phyloP scores from a whole-genome alignment of 2,113 vertebrate genomes.

The Lycaon pictus region DNA sequence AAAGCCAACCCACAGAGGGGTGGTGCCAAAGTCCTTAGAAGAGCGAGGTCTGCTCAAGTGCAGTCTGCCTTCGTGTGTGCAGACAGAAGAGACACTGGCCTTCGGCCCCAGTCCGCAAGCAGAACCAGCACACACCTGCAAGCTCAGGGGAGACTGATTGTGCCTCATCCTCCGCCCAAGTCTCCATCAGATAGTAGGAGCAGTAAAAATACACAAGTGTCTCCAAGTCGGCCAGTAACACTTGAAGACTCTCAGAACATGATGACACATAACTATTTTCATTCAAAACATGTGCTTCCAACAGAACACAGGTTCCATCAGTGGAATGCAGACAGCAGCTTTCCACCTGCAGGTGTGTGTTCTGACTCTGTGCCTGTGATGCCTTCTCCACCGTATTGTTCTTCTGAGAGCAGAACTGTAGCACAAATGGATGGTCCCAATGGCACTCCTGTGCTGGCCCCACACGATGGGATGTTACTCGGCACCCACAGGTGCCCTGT shows the following conservation, averaged over 20 bases:
- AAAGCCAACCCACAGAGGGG: slow-evolving; percentile 72
- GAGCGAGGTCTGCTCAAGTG: slow-evolving; percentile 81
- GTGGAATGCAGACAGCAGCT: slow-evolving; percentile 69
- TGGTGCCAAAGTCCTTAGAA: slow-evolving; percentile 83
- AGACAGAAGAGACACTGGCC: slow-evolving; percentile 86
- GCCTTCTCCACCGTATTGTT: slow-evolving; percentile 73
- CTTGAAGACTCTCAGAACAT: slow-evolving; percentile 75
- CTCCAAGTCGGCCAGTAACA: slow-evolving; percentile 62
- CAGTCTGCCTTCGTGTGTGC: slow-evolving; percentile 72
- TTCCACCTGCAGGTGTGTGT: slow-evolving; percentile 65
- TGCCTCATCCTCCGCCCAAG: slow-evolving; percentile 89
- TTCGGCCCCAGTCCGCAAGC: slow-evolving; percentile 85
- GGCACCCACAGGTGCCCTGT: slow-evolving; percentile 74
- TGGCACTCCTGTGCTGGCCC: slow-evolving; percentile 40
- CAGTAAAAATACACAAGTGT: slow-evolving; percentile 56
- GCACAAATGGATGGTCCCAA: slow-evolving; percentile 76
- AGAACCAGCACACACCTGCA: slow-evolving; percentile 86
- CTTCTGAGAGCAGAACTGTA: slow-evolving; percentile 76
- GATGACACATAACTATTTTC: slow-evolving; percentile 58
- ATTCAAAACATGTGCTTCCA: slow-evolving; percentile 70
- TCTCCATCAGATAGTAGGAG: slow-evolving; percentile 70
- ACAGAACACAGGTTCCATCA: slow-evolving; percentile 75
- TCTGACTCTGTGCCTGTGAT: slow-evolving; percentile 75
- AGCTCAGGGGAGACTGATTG: slow-evolving; percentile 86
- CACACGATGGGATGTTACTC: slow-evolving; percentile 73